Base-by-base conservation (phyloP, 1,140 invertebrate species). In the Brachionus angularis region DNA sequence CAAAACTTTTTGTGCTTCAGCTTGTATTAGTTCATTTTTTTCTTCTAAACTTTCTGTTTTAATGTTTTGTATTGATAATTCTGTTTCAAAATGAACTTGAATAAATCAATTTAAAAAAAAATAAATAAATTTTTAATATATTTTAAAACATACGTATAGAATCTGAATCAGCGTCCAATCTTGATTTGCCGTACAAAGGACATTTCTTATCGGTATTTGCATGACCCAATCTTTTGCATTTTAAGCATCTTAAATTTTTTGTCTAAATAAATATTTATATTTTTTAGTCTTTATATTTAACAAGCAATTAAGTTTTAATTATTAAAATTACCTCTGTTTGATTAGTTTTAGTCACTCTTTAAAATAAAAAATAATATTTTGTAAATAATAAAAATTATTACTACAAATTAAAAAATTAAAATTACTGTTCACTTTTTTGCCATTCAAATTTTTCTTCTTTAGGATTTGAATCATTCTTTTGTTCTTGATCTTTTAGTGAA, bases 201-300 rank as follows among this genome's bases (percentile, higher is more conserved):
- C 94, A 98, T 82, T 93, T 80, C 89, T 90, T 92, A 87, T 93
- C 94, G 78, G 96, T 99, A 79, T 98, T 99, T 44, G 98, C 93
- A 78, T 99, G 96, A 5, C 96, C 96, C 94, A 96, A 98, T 79
- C 96, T 96, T 76, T 96, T 90, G 79, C 96, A 99, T 80, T 98
- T 97, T 33, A 99, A 92, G 78, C 96, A 99, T 16, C 94, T 85
- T 0, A 98, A 94, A 85, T 98, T 98, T 36, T 94, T 83, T n/a
- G n/a, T n/a, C n/a, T n/a, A n/a, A n/a, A n/a, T n/a, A n/a, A n/a
- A n/a, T 0, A 98, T 94, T 75, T 85, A 78, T 76, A 98, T 98
- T 67, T 95, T 96, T 86, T 98, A 98, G 0, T 96, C 96, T 80
- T 98, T 95, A 84, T 98, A 96, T 72, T 90, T 84, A 76, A 98